A percentile compares a stretch with the other conserved stretches of the same genome.
phyloP scores from a whole-genome alignment of 1,140 invertebrate genomes.

The Drosophila leontia region DNA sequence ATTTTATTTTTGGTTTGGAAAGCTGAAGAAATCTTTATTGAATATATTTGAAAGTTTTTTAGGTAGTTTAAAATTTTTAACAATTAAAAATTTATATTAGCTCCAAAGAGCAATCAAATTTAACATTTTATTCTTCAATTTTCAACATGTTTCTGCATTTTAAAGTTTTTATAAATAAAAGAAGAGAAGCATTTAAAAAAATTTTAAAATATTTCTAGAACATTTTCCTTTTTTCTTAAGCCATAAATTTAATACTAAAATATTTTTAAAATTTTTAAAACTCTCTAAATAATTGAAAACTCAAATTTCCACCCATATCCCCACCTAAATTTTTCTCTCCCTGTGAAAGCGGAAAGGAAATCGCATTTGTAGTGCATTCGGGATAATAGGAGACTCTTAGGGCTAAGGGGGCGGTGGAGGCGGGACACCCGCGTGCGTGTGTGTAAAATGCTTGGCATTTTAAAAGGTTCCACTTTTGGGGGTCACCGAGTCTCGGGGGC shows the following conservation, averaged over 20 bases:
- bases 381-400: conserved; percentile 4
- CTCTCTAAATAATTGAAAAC: not conserved
- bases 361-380: conserved; percentile 43
- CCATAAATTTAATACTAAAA: not conserved
- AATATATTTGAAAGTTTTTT: too few relatives aligned
- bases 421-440: conserved; percentile 24
- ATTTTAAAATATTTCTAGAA: not conserved
- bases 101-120: too few relatives aligned
- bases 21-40: too few relatives aligned
- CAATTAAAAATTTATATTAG: too few relatives aligned
- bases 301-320: not conserved
- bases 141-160: too few relatives aligned
- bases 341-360: conserved; percentile 46
- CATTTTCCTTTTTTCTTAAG: not conserved
- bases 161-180: not conserved
- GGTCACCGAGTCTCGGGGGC: conserved; percentile 64
- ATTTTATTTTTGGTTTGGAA: too few relatives aligned
- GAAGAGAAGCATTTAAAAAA: too few relatives aligned
- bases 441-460: conserved; percentile 75
- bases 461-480: conserved; percentile 82
- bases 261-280: not conserved
- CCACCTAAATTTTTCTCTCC: not conserved
- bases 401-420: not conserved
- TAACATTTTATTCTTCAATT: too few relatives aligned
- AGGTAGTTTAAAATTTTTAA: too few relatives aligned